Conservation (phyloP, 2,888 invertebrate species). For the Tineola bisselliella region DNA sequence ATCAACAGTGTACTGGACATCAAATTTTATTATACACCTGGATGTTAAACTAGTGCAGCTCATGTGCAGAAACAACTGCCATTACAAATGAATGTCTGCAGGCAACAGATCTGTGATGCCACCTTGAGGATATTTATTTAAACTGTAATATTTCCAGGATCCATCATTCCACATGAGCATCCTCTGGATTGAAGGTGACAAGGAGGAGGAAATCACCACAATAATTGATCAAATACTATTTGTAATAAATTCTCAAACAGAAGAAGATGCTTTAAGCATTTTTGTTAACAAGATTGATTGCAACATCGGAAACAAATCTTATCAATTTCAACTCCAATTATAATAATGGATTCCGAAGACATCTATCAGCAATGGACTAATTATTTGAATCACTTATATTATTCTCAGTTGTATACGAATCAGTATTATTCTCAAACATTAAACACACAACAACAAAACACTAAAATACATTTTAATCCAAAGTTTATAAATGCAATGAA, state of each 20-base stretch:
- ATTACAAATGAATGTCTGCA: no score
- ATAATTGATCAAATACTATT: conserved; percentile 35
- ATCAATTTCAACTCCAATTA: conserved; percentile 51
- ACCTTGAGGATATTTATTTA: no score
- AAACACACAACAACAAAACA: conserved; percentile 18
- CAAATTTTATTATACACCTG: no score
- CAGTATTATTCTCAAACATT: neutral
- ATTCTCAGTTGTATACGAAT: neutral
- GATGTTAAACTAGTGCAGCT: no score
- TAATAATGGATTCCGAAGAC: neutral
- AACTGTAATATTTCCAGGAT: conserved; percentile 66
- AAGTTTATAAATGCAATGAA: conserved; percentile 31
- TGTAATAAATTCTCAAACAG: conserved; percentile 16
- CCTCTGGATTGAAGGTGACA: conserved; percentile 80
- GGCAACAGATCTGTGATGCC: no score
- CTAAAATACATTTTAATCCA: conserved; percentile 60
- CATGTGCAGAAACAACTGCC: no score
- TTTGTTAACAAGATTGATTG: conserved; percentile 69
- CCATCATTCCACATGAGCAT: conserved; percentile 88
- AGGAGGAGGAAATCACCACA: conserved; percentile 52
- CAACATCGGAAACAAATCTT: conserved; percentile 81
- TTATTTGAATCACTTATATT: neutral
- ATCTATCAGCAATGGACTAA: neutral
- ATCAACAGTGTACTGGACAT: no score
- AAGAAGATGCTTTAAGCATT: conserved; percentile 44